Conservation (phyloP, 2,888 invertebrate species). For the Limenitis camilla region DNA sequence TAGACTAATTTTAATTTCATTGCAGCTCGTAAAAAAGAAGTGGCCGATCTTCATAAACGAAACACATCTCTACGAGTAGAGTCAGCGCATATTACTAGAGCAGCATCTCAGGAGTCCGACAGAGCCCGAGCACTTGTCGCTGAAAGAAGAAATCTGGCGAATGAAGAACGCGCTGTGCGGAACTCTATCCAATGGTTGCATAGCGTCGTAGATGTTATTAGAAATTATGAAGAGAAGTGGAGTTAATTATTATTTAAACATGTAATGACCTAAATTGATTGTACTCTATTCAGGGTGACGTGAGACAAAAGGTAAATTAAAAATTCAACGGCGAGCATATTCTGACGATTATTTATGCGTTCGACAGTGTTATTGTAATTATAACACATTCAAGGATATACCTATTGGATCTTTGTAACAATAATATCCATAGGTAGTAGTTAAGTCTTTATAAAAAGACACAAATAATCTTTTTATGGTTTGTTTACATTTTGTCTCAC, state of each 20-base stretch:
- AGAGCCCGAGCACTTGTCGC: constrained; percentile 52
- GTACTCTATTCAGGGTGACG: no score
- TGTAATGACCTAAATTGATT: no score
- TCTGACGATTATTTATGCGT: no score
- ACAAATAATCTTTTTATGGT: no score
- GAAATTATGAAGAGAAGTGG: constrained; percentile 26
- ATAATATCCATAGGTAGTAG: no score
- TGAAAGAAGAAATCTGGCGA: constrained; percentile 46
- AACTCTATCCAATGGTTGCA: constrained; percentile 40
- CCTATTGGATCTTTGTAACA: no score
- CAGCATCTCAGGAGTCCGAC: constrained; percentile 57
- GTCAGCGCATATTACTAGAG: constrained; percentile 61
- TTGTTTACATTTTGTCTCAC: no score
- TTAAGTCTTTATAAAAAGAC: no score
- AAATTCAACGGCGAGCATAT: no score
- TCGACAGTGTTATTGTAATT: no score
- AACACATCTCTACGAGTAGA: constrained; percentile 66
- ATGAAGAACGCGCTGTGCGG: constrained; percentile 42
- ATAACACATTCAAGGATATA: no score
- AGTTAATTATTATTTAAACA: constrained; percentile 5
- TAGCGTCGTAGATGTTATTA: constrained; percentile 41
- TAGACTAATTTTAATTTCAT: constrained; percentile 17
- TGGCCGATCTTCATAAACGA: constrained; percentile 56
- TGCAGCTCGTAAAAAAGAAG: constrained; percentile 68
- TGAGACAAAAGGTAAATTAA: no score